Conservation (phyloP, 2,113 vertebrate species). For the Neopipo cinnamomea region DNA sequence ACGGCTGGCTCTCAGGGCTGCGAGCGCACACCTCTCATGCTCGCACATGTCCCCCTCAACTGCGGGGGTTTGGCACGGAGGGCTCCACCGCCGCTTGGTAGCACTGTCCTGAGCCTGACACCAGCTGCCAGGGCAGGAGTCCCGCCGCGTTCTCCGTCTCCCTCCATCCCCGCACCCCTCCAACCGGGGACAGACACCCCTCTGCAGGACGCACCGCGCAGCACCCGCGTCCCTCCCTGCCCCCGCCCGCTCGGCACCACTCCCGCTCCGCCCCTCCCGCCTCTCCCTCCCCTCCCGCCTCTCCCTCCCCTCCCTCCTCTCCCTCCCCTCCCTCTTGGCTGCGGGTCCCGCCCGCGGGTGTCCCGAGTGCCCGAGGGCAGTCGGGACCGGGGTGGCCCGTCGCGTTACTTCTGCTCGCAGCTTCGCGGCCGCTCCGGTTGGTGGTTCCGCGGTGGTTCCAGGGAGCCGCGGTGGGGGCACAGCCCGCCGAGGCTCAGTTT, state of each 20-base stretch:
- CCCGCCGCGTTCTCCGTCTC: neutral
- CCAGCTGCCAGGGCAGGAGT: neutral
- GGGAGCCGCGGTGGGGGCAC: neutral
- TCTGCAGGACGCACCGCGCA: constrained; percentile 6
- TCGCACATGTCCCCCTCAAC: neutral
- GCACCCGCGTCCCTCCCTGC: neutral
- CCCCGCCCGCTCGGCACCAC: too few species aligned
- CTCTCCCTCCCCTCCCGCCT: neutral
- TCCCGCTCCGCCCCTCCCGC: neutral
- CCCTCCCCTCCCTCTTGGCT: neutral
- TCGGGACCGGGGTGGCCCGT: neutral
- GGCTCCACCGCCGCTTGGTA: neutral
- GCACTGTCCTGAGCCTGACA: neutral
- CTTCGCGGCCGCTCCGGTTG: neutral
- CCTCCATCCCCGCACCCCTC: neutral
- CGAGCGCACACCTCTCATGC: neutral
- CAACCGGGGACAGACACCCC: neutral
- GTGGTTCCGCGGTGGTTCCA: too few species aligned
- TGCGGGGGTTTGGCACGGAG: neutral
- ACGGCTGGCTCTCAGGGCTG: neutral
- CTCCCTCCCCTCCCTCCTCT: neutral
- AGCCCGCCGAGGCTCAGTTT: accelerated
- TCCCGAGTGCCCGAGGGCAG: neutral
- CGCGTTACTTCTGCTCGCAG: neutral
- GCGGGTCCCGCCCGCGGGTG: too few species aligned